phyloP scores from a whole-genome alignment of 2,113 vertebrate species.

The Chiloscyllium plagiosum region DNA sequence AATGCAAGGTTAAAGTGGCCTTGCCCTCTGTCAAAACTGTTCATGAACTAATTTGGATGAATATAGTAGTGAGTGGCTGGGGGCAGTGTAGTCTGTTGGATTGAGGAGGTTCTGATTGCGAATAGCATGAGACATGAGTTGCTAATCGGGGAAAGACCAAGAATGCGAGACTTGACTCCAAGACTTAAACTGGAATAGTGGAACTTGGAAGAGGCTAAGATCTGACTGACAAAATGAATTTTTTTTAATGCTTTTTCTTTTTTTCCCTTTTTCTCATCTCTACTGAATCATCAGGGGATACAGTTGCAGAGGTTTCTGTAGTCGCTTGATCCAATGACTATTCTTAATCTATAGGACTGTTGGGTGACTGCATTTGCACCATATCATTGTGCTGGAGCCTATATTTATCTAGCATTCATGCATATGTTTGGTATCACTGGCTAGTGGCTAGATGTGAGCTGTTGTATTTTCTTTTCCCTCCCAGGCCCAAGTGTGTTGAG shows the following conservation, averaged over 20 bases:
- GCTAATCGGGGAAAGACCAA: neutral
- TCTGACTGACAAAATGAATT: neutral
- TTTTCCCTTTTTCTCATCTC: neutral
- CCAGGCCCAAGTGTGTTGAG: neutral
- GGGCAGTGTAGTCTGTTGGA: neutral
- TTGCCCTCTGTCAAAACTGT: neutral
- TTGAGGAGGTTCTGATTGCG: neutral
- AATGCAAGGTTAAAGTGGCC: neutral
- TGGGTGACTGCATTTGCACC: neutral
- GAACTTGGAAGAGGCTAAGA: neutral
- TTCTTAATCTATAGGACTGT: neutral
- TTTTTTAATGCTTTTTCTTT: neutral
- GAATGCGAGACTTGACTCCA: neutral
- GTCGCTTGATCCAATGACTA: neutral
- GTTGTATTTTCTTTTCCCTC: neutral
- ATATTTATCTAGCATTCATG: neutral
- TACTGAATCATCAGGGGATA: neutral
- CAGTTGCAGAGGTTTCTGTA: too few species aligned
- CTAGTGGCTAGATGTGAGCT: neutral
- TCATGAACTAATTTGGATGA: neutral
- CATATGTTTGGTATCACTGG: neutral
- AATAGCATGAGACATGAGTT: neutral
- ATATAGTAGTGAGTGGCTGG: too few species aligned
- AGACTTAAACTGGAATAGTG: neutral
- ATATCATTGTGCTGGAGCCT: neutral